Base-by-base conservation (phyloP, 2,113 vertebrate genomes). In the human (Homo sapiens) region DNA sequence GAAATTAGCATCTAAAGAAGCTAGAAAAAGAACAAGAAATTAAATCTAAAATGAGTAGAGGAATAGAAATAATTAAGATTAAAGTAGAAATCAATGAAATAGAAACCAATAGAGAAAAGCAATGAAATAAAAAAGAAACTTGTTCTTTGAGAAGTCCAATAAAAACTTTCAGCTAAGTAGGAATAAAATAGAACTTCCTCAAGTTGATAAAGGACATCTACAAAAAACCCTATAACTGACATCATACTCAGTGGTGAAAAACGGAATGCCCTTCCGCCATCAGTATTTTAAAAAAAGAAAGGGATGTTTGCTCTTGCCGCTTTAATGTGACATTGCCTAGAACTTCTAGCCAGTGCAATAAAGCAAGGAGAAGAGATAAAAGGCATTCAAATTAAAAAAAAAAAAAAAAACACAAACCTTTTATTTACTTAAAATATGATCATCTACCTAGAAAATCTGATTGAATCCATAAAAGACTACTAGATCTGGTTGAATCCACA, bases 61-160 rank as follows among this genome's bases (percentile, higher is more conserved):
- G 18, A 48, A 79, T 43, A 8, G 18, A 93, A 90, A 23, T 94
- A 85, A 86, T 64, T 23, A 83, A 61, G 16, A 43, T 92, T 32
- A 85, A 89, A 85, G 43, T 86, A 20, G 17, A 95, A 95, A 89
- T 89, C 14, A 92, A 59, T 92, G n/a, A 91, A 93, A 92, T 50
- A 92, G 66, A 95, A 55, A 57, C 23, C 20, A 93, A 76, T 78
- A 50, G 43, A 70, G 35, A 78, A 92, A 88, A 76, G 9, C 59
- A 79, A 45, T 84, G 17, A 83, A 92, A 82, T 45, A 90, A 72
- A 61, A 61, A 30, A 12, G 13, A 89, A 64, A 8, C 22, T 35
- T 90, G 7, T 38, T 94, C 45, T 78, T 83, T 87, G 30, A 91
- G 14, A 89, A 88, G 7, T 59, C 2, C 20, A 94, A 2, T 70